Evolutionary conservation across 2,888 invertebrate species (phyloP).

Genomic region (Epinotia demarniana): DNA sequence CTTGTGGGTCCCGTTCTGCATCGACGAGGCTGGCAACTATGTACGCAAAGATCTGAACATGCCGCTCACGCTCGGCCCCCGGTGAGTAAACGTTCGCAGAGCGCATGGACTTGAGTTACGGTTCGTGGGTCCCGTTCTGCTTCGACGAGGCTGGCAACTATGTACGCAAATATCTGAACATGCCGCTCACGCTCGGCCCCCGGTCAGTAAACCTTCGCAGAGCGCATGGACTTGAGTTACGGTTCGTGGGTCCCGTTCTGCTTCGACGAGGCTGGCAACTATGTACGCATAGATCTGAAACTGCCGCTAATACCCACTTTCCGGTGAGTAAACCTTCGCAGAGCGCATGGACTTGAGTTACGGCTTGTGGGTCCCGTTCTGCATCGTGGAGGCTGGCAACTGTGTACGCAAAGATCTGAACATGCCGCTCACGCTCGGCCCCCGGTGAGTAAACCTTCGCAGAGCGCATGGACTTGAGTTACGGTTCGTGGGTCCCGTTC

Average conservation of each 20-base stretch:
- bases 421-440: conserved; percentile 92
- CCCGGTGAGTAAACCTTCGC: conserved; percentile 66
- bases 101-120: not conserved
- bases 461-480: not conserved
- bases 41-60: conserved; percentile 88
- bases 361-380: not conserved
- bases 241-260: not conserved
- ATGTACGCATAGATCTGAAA: conserved; percentile 82
- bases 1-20: too few species aligned
- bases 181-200: conserved; percentile 92
- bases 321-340: conserved; percentile 62
- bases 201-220: conserved; percentile 62
- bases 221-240: not conserved
- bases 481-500: not conserved
- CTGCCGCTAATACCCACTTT: conserved; percentile 92
- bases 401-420: conserved; percentile 82
- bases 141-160: conserved; percentile 5
- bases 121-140: conserved; percentile 2
- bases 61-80: conserved; percentile 90
- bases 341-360: not conserved
- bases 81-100: conserved; percentile 59
- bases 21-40: too few species aligned
- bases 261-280: conserved; percentile 3
- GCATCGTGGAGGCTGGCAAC: not conserved
- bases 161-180: conserved; percentile 84